Evolutionary conservation across 2,888 invertebrate genomes (phyloP), one percentile per base, ranked within the genome.

Genomic region (Andrena trimmerana): DNA sequence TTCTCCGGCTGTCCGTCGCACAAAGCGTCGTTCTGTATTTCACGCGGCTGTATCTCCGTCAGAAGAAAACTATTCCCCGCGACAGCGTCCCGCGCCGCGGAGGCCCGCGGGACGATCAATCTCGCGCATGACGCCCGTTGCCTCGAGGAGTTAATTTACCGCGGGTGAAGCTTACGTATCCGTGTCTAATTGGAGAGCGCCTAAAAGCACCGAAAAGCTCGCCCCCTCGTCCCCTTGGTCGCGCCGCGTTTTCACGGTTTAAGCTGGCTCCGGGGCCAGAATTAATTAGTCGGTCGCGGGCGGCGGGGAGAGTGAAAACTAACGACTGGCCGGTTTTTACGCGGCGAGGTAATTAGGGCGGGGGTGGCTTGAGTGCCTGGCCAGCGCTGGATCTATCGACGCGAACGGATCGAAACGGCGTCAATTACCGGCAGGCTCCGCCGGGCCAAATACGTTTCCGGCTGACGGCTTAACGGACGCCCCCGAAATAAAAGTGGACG

Each of bases 181-280:
- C 88, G 85, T 86, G 88, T 88, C 88, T 88, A 88, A 88, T 88
- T 88, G 88, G 86, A 68, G 83, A 76, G 24, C 72, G 78, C 67
- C 78, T 70, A 78, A 86, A 84, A 77, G 80, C 75, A 59, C 71
- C 74, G 42, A 42, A 16, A 42, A 27, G 48, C 68, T 54, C 36
- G 29, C 20, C 72, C 75, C 31, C 31, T 70, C 33, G 33, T 6
- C 48, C 5, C 42, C 29, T 16, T 27, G 8, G 24, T 8, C 48
- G 10, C 24, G 33, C 20, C 59, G 54, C 79, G 84, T 84, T 86
- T 88, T 84, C 87, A 81, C 81, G 83, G 76, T 81, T 76, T 78
- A 74, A 83, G 71, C 70, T 77, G 81, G 70, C 85, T 59, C 59
- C 57, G 13, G 36, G 81, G 66, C 63, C 73, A 77, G 83, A 89